Percentiles rank a stretch among this genome's conserved stretches.
Conservation (phyloP, 2,888 invertebrate species). For the Volucella inanis region DNA sequence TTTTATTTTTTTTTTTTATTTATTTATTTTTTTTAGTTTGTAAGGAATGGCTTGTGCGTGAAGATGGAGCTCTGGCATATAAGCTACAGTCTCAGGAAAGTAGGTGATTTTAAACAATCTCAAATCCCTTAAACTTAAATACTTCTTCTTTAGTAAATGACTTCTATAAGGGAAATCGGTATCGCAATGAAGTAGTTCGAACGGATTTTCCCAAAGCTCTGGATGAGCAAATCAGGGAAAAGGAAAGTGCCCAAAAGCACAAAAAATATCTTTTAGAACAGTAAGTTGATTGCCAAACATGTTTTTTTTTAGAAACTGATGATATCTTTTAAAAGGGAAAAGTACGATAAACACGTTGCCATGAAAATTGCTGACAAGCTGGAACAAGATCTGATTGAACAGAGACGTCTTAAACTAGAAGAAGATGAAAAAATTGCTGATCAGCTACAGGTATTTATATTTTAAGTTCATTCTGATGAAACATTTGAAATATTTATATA, state of each 20-base stretch:
- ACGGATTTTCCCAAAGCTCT: constrained; percentile 91
- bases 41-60: constrained; percentile 92
- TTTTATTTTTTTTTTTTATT: no score
- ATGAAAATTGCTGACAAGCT: constrained; percentile 87
- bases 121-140: constrained; percentile 3
- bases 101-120: constrained; percentile 81
- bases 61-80: constrained; percentile 92
- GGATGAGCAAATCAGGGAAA: constrained; percentile 89
- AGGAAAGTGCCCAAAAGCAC: constrained; percentile 86
- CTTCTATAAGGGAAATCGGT: constrained; percentile 90
- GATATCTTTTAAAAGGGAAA: constrained; percentile 84
- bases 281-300: constrained; percentile 82
- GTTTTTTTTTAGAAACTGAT: constrained; percentile 32
- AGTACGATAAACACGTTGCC: constrained; percentile 87
- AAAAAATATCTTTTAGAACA: constrained; percentile 85
- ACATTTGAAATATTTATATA: not conserved
- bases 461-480: not conserved
- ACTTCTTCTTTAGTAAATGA: constrained; percentile 85
- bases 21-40: constrained; percentile 85
- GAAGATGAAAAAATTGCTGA: constrained; percentile 84
- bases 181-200: constrained; percentile 89
- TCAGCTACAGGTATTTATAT: constrained; percentile 83
- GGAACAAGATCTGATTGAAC: constrained; percentile 85
- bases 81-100: constrained; percentile 92
- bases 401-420: constrained; percentile 84